A percentile compares a stretch with the other conserved stretches of the same genome.
Conservation (phyloP, 2,888 invertebrate genomes). For the Penaeus monodon region DNA sequence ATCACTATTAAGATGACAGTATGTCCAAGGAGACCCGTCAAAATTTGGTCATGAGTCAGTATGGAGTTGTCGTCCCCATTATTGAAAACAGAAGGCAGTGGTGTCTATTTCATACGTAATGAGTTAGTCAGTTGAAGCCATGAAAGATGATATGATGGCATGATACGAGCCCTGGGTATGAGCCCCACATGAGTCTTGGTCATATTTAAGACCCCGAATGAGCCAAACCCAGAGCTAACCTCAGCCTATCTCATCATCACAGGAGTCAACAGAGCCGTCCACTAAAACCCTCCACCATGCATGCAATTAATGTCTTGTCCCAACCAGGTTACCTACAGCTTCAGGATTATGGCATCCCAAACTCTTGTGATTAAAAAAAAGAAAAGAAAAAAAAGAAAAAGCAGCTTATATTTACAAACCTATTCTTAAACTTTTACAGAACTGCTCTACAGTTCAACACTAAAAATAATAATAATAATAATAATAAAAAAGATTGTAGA, state of each 20-base stretch:
- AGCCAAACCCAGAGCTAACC: neutral
- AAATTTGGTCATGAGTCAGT: conserved; percentile 9
- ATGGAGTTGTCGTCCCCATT: conserved; percentile 2
- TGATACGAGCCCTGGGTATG: conserved; percentile 1
- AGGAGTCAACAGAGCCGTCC: conserved; percentile 57
- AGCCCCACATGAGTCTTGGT: neutral
- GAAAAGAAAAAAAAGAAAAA: neutral
- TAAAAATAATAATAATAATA: no score
- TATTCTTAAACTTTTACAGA: no score
- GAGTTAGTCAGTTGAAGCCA: conserved; percentile 22
- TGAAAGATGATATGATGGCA: neutral
- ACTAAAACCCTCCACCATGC: conserved; percentile 53
- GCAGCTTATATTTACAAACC: no score
- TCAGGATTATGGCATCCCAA: conserved; percentile 10
- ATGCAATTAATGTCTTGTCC: conserved; percentile 42
- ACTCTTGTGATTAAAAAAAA: neutral
- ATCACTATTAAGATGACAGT: conserved; percentile 31
- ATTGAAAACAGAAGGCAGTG: neutral
- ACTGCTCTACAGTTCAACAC: no score
- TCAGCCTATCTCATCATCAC: conserved; percentile 13
- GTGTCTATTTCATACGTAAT: neutral
- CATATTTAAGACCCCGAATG: neutral
- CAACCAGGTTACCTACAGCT: neutral
- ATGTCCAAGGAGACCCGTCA: conserved; percentile 33
- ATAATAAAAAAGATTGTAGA: no score